phyloP scores from a whole-genome alignment of 2,888 invertebrate species.

The Myopa tessellatipennis region DNA sequence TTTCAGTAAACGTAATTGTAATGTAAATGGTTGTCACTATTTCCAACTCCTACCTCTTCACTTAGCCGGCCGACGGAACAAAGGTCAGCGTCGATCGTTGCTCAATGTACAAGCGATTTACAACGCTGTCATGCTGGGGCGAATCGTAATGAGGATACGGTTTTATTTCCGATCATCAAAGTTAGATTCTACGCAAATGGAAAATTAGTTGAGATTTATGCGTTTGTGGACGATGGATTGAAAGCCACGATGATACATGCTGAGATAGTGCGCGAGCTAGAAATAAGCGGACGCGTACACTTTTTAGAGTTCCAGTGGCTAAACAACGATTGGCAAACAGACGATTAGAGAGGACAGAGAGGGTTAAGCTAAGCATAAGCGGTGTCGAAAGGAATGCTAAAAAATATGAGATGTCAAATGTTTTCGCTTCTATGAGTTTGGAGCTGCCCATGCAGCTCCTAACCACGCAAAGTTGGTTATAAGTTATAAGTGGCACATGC shows the following conservation, averaged over 20 bases:
- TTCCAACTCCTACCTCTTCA: no score
- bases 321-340: background rate
- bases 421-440: background rate
- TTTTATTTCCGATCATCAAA: constrained; percentile 11
- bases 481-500: constrained; percentile 1
- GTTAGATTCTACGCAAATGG: constrained; percentile 1
- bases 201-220: background rate
- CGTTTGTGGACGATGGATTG: background rate
- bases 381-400: background rate
- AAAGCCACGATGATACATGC: background rate
- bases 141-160: constrained; percentile 12
- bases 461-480: constrained; percentile 8
- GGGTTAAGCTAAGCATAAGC: constrained; percentile 5
- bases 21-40: no score
- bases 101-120: background rate
- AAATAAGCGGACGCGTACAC: background rate
- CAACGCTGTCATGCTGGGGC: constrained; percentile 9
- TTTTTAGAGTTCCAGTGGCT: constrained; percentile 20
- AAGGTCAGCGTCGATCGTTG: no score
- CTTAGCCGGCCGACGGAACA: no score
- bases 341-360: constrained; percentile 14
- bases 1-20: no score
- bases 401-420: constrained; percentile 15
- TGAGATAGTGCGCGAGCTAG: background rate
- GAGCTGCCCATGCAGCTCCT: background rate